Percentiles rank a stretch among this genome's conserved stretches.
Evolutionary conservation across 1,140 invertebrate genomes (phyloP).

Genomic region (Zaprionus inermis): DNA sequence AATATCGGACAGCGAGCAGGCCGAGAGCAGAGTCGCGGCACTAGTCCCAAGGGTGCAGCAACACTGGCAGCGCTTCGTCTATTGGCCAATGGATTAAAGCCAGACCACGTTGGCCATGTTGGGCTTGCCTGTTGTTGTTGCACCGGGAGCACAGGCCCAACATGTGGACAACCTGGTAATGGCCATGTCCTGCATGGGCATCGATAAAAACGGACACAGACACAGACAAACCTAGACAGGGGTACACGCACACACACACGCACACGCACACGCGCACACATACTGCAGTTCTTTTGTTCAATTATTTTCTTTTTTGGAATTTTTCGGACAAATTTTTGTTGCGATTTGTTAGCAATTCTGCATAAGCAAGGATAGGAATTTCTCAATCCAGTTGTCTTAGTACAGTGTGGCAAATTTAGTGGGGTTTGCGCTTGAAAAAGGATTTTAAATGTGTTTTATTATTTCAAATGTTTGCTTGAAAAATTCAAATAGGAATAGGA

Average conservation of each 20-base stretch:
- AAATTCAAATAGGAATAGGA: too few relatives aligned
- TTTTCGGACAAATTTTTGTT: background rate
- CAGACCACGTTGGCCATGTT: slow-evolving; percentile 34
- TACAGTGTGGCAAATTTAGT: background rate
- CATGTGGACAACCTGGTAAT: slow-evolving; percentile 43
- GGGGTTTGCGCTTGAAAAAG: too few relatives aligned
- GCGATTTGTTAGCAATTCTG: too few relatives aligned
- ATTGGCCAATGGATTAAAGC: slow-evolving; percentile 72
- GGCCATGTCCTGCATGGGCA: slow-evolving; percentile 48
- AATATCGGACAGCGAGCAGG: slow-evolving; percentile 56
- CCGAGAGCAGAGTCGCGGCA: background rate
- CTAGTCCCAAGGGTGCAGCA: slow-evolving; percentile 14
- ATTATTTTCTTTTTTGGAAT: background rate
- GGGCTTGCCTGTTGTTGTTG: background rate
- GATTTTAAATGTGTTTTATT: too few relatives aligned
- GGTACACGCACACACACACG: background rate
- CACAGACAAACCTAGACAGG: background rate
- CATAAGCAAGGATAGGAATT: background rate
- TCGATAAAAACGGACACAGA: slow-evolving; percentile 58
- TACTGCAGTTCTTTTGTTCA: background rate
- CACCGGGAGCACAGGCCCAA: slow-evolving; percentile 12
- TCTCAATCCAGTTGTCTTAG: background rate
- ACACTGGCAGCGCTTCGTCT: slow-evolving; percentile 46
- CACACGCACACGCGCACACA: background rate
- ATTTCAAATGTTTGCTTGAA: too few relatives aligned